Evolutionary conservation across 2,113 vertebrate genomes (phyloP).

Genomic region (Gallinago paraguaiae): DNA sequence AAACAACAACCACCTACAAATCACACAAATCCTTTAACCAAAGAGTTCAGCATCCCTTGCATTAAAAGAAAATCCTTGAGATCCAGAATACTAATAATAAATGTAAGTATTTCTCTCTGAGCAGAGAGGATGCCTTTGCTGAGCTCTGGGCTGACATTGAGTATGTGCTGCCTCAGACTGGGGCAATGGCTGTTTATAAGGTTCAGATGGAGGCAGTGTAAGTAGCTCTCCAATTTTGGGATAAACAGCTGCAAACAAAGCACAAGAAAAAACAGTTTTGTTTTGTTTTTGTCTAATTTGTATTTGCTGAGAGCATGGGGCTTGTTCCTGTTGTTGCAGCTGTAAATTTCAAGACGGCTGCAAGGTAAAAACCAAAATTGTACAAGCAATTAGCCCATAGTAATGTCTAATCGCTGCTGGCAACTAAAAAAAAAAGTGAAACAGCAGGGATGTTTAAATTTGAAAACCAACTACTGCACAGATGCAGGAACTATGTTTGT

Average conservation of each 20-base stretch:
- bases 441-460: conserved; percentile 43
- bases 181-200: not conserved
- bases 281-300: conserved; percentile 49
- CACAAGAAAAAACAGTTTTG: not conserved
- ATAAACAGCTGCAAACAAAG: conserved; percentile 43
- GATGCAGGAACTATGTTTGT: conserved; percentile 8
- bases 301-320: conserved; percentile 17
- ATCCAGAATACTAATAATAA: not conserved
- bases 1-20: not conserved
- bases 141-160: not conserved
- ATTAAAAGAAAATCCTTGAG: not conserved
- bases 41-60: not conserved
- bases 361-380: conserved; percentile 38
- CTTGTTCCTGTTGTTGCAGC: conserved; percentile 53
- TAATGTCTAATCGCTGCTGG: conserved; percentile 49
- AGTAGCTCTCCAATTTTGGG: conserved; percentile 7
- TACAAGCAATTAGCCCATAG: conserved; percentile 39
- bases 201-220: not conserved
- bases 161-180: not conserved
- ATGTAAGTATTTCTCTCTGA: not conserved
- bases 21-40: not conserved
- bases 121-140: not conserved
- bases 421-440: conserved; percentile 43
- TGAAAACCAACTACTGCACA: conserved; percentile 55
- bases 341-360: conserved; percentile 27